Evolutionary conservation across 2,888 invertebrate species (phyloP).

Genomic region (Selenia dentaria): DNA sequence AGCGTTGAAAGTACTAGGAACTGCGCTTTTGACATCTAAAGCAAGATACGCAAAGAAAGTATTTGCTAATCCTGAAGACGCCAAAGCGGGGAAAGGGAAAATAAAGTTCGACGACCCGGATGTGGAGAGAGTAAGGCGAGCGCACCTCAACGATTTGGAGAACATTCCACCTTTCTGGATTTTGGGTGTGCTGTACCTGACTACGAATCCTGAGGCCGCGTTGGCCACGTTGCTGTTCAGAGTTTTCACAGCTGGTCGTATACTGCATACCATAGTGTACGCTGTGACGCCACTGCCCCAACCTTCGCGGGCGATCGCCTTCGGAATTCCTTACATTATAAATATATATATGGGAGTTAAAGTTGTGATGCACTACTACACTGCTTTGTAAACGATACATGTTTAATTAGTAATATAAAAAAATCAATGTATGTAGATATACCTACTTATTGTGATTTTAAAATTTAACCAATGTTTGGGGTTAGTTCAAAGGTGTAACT

Average conservation of each 20-base stretch:
- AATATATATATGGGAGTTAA: conserved; percentile 63
- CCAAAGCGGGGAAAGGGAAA: conserved; percentile 49
- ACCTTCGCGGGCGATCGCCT: conserved; percentile 67
- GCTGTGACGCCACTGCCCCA: conserved; percentile 85
- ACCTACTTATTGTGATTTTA: no score
- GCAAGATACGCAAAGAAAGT: conserved; percentile 50
- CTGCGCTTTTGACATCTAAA: conserved; percentile 50
- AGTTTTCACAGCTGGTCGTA: conserved; percentile 80
- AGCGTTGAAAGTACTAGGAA: conserved; percentile 55
- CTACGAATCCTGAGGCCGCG: conserved; percentile 78
- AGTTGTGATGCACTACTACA: conserved; percentile 49
- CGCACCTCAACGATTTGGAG: conserved; percentile 89
- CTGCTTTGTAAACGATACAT: conserved; percentile 37
- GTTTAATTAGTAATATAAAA: no score
- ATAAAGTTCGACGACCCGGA: conserved; percentile 61
- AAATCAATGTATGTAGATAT: no score
- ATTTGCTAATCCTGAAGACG: conserved; percentile 65
- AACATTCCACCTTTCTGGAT: conserved; percentile 88
- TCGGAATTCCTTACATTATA: conserved; percentile 46
- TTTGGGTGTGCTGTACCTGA: conserved; percentile 84
- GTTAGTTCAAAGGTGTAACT: no score
- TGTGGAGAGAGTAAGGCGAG: conserved; percentile 73
- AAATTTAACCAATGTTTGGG: no score
- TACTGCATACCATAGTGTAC: conserved; percentile 87
- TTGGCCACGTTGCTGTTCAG: conserved; percentile 71